Conservation (phyloP, 1,140 invertebrate species). For the Arctopsyche grandis region DNA sequence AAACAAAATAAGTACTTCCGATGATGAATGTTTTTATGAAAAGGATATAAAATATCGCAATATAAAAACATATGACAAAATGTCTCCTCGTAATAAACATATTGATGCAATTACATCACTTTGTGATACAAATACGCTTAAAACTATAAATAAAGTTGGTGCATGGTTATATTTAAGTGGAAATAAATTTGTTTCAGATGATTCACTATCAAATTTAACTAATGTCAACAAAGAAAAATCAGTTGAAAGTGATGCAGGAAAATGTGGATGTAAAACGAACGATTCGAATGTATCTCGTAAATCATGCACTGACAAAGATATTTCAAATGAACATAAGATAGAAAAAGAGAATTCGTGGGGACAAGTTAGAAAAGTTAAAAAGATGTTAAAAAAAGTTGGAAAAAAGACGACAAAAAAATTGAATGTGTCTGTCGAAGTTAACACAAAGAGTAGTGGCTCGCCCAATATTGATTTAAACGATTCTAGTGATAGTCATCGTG, state of each 20-base stretch:
- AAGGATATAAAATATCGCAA: slow-evolving; percentile 31
- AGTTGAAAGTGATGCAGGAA: too few species aligned
- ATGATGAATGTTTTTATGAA: slow-evolving; percentile 32
- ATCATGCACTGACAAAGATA: too few species aligned
- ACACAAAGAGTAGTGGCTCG: background rate
- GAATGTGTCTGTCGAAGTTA: slow-evolving; percentile 14
- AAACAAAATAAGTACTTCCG: background rate
- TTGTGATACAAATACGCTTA: too few species aligned
- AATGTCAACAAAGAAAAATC: too few species aligned
- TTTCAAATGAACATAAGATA: background rate
- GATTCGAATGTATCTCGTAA: too few species aligned
- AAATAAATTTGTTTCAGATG: too few species aligned
- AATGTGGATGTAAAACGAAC: too few species aligned
- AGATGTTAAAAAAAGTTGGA: background rate
- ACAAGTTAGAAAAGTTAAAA: slow-evolving; percentile 24
- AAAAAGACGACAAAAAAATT: slow-evolving; percentile 7
- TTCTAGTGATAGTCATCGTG: background rate
- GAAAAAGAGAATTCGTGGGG: slow-evolving; percentile 18
- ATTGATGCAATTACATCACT: too few species aligned
- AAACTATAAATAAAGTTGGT: too few species aligned
- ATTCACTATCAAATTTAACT: too few species aligned
- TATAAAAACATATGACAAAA: slow-evolving; percentile 22
- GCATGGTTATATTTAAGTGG: too few species aligned
- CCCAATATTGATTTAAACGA: background rate
- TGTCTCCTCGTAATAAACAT: background rate